Percentiles rank a stretch among this genome's conserved stretches.
phyloP scores from a whole-genome alignment of 2,888 invertebrate species.

The Plagodis pulveraria region DNA sequence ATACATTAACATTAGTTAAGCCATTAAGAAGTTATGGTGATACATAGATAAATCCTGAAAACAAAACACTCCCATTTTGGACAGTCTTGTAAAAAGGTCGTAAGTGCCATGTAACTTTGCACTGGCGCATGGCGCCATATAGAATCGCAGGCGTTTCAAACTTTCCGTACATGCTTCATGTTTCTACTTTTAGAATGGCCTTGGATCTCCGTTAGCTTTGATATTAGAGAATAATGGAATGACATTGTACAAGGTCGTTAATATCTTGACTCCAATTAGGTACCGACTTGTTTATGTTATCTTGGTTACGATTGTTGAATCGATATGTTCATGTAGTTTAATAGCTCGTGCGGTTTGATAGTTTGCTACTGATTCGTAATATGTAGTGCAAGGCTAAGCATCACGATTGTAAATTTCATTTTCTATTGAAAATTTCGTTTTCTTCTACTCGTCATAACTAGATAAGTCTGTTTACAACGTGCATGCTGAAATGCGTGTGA shows the following conservation, averaged over 20 bases:
- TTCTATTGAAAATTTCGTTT: background rate
- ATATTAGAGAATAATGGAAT: slow-evolving; percentile 42
- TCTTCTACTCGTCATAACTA: background rate
- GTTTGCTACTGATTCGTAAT: background rate
- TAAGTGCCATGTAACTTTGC: slow-evolving; percentile 12
- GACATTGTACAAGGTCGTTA: slow-evolving; percentile 73
- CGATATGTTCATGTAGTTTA: slow-evolving; percentile 18
- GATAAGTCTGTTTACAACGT: background rate
- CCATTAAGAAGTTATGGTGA: too few species aligned
- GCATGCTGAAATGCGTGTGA: too few species aligned
- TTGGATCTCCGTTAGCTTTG: slow-evolving; percentile 62
- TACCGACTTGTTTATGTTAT: slow-evolving; percentile 21
- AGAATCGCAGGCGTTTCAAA: slow-evolving; percentile 29
- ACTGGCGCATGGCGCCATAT: slow-evolving; percentile 21
- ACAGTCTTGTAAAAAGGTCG: too few species aligned
- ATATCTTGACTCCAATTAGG: slow-evolving; percentile 41
- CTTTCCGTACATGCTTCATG: slow-evolving; percentile 46
- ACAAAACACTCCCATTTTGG: too few species aligned
- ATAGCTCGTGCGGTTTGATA: slow-evolving; percentile 1
- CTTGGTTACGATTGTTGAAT: slow-evolving; percentile 25
- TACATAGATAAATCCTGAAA: too few species aligned
- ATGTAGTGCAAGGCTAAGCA: background rate
- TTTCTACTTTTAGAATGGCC: slow-evolving; percentile 59
- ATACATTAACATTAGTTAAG: too few species aligned
- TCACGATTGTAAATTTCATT: background rate